These are phyloP conservation scores for Corvus moneduloides DNA, from an alignment of 2,113 vertebrate genomes.

Conservation along the genomic window DNA sequence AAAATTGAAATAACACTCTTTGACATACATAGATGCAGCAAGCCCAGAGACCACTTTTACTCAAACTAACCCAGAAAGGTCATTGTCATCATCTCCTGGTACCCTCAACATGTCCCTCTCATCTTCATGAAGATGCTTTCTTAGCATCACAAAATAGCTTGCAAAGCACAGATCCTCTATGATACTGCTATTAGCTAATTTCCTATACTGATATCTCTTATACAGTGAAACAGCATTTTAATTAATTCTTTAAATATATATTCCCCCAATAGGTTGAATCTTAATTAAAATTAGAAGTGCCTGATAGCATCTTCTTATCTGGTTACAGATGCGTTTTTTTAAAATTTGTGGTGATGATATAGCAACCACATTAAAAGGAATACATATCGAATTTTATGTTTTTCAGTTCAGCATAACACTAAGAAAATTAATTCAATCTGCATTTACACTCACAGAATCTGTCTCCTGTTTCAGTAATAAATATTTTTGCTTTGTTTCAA, in stretches of 20 bases:
- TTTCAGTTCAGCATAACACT: background rate
- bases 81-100: background rate
- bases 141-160: constrained; percentile 43
- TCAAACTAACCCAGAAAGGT: background rate
- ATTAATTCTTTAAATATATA: constrained; percentile 52
- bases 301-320: constrained; percentile 45
- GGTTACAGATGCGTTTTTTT: background rate
- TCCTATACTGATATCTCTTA: constrained; percentile 13
- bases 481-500: constrained; percentile 4
- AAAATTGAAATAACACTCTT: background rate
- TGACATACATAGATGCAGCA: background rate
- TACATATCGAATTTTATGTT: background rate
- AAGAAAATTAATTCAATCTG: background rate
- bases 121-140: background rate
- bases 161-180: constrained; percentile 19
- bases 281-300: constrained; percentile 56
- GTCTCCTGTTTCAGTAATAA: background rate
- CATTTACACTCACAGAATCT: background rate
- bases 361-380: constrained; percentile 23
- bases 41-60: background rate
- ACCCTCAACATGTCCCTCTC: background rate
- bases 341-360: background rate
- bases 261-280: constrained; percentile 35
- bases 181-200: constrained; percentile 24
- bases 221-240: background rate